phyloP scores from a whole-genome alignment of 2,888 invertebrate genomes.

The Melanotus villosus region DNA sequence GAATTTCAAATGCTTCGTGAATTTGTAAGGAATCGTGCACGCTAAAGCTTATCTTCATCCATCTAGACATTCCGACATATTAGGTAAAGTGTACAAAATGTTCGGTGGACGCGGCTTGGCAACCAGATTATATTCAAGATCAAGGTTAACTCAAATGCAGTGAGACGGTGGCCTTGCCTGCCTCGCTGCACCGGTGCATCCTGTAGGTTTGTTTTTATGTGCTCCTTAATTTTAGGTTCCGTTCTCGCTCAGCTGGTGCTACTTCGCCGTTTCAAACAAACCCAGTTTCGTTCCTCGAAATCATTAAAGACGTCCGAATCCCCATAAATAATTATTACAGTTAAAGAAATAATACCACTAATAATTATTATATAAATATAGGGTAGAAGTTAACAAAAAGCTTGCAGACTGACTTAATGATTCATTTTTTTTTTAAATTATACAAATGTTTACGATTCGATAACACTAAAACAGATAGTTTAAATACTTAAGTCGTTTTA shows the following conservation, averaged over 20 bases:
- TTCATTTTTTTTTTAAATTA: too few relatives aligned
- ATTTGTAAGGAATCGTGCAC: slow-evolving; percentile 22
- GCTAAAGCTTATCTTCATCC: slow-evolving; percentile 2
- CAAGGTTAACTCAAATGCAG: slow-evolving; percentile 54
- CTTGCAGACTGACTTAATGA: not conserved
- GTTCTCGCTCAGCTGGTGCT: slow-evolving; percentile 18
- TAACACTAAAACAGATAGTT: too few relatives aligned
- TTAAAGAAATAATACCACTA: not conserved
- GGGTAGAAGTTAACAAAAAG: slow-evolving; percentile 1
- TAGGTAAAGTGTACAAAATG: slow-evolving; percentile 16
- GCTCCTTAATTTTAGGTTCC: slow-evolving; percentile 32
- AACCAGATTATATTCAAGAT: slow-evolving; percentile 63
- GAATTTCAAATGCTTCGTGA: slow-evolving; percentile 18
- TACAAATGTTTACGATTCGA: too few relatives aligned
- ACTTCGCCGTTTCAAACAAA: not conserved
- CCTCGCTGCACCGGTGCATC: slow-evolving; percentile 39
- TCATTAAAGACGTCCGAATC: slow-evolving; percentile 6
- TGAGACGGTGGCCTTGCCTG: slow-evolving; percentile 42
- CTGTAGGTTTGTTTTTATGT: slow-evolving; percentile 17
- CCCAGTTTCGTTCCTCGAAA: slow-evolving; percentile 9
- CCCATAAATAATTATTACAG: not conserved
- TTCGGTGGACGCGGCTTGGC: slow-evolving; percentile 46
- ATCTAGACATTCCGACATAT: slow-evolving; percentile 20
- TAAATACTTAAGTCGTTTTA: too few relatives aligned
- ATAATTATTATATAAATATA: slow-evolving; percentile 22